Evolutionary conservation across 2,888 invertebrate genomes (phyloP), one percentile per base, ranked within the genome.

Genomic region (Polia nebulosa): DNA sequence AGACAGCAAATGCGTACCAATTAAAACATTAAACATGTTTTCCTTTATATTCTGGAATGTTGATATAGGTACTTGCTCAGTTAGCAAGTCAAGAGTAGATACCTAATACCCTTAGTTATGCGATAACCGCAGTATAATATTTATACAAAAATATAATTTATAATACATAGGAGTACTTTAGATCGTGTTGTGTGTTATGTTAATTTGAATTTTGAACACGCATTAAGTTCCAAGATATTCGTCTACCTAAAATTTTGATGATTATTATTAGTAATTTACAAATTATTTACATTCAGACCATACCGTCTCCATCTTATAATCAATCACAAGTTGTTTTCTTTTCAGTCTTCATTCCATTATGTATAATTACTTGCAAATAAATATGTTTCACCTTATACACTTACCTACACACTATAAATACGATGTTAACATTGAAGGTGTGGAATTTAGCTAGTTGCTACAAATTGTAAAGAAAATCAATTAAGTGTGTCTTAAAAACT

Each of bases 141-240:
- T 85, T 93, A 91, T 95, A 95, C 94, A 95, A 95, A 95, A 95
- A 95, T 95, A 95, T 93, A 90, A 92, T 92, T 92, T 92, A 78
- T 88, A 87, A 87, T 85, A 84, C 86, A 82, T 86, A 86, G 83
- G 86, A 87, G 84, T 87, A 86, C 83, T 85, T 86, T 83, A 76
- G 80, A 87, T 87, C 87, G 87, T 88, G 89, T 88, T 85, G n/a
- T n/a, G n/a, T n/a, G 29, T 85, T 82, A 79, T 81, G 81, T 83
- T 83, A 80, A 85, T 82, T 87, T 86, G 80, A 89, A 89, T 90
- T 91, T 90, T 91, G 91, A 93, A 93, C 92, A 93, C 92, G 89
- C 86, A 85, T 87, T 87, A 89, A 91, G 88, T 90, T 87, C 87
- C 87, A 87, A 85, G 77, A 83, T 79, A 84, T 85, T 84, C 72